These are phyloP conservation scores for Lepilemur septentrionalis DNA, from an alignment of 2,797 vertebrate species.

Conservation along the genomic window DNA sequence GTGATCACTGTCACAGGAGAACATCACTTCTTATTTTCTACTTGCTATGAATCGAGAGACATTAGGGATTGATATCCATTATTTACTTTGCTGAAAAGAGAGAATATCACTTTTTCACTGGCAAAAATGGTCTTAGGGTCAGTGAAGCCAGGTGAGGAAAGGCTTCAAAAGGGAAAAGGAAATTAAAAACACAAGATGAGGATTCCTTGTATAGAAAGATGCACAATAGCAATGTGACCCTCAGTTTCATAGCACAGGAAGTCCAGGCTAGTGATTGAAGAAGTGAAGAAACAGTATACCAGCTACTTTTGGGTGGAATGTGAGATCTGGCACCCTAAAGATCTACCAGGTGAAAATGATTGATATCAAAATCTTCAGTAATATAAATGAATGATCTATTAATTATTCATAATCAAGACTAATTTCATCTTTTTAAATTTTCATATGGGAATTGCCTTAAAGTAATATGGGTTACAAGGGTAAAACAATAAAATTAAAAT, in stretches of 20 bases:
- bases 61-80: background rate
- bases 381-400: background rate
- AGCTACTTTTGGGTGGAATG: background rate
- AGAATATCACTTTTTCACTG: background rate
- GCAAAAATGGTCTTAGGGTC: background rate
- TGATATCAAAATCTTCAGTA: background rate
- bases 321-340: background rate
- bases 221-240: background rate
- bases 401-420: background rate
- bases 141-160: background rate
- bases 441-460: background rate
- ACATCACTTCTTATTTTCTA: background rate
- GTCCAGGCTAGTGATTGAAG: background rate
- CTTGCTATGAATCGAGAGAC: background rate
- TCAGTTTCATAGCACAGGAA: background rate
- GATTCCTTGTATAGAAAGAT: background rate
- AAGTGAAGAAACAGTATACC: background rate
- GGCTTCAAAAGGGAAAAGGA: background rate
- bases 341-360: background rate
- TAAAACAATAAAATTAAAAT: slow-evolving; percentile 20
- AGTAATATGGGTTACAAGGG: background rate
- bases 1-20: background rate
- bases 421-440: background rate
- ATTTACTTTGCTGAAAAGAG: background rate
- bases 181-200: background rate